Evolutionary conservation across 2,797 vertebrate genomes (phyloP).

Genomic region (Ceyx erithaca): DNA sequence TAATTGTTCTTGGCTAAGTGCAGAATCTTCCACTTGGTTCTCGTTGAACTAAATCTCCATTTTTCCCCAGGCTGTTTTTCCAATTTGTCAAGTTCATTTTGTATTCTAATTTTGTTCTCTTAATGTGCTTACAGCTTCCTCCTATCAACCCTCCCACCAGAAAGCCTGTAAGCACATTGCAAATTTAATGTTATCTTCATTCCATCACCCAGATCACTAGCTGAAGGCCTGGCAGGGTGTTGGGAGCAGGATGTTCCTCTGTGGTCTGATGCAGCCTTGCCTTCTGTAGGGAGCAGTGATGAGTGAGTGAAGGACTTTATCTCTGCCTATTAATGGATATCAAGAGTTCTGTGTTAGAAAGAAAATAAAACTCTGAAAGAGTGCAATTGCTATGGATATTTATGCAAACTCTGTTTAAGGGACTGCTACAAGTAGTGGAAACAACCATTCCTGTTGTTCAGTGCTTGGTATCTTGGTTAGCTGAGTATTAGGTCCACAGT

Average conservation of each 20-base stretch:
- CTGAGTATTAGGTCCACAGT: background rate
- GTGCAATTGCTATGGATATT: background rate
- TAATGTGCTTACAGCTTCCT: conserved; percentile 16
- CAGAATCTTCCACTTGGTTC: conserved; percentile 39
- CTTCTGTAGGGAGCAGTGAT: background rate
- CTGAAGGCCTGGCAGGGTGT: background rate
- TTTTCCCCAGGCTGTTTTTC: conserved; percentile 39
- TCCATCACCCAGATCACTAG: background rate
- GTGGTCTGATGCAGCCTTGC: background rate
- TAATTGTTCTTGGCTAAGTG: conserved; percentile 46
- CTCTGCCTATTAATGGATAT: background rate
- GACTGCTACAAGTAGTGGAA: background rate
- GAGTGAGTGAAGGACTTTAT: background rate
- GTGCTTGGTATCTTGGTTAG: background rate
- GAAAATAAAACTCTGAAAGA: background rate
- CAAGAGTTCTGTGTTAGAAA: background rate
- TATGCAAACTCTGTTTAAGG: background rate
- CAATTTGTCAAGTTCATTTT: conserved; percentile 59
- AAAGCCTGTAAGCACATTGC: background rate
- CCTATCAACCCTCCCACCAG: conserved; percentile 27
- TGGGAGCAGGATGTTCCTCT: background rate
- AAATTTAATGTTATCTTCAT: conserved; percentile 35
- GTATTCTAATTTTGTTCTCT: conserved; percentile 45
- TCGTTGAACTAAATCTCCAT: conserved; percentile 10
- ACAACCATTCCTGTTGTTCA: background rate